Evolutionary conservation across 92 coral and sea anemone species (phyloP).

Genomic region (Pocillopora meandrina): DNA sequence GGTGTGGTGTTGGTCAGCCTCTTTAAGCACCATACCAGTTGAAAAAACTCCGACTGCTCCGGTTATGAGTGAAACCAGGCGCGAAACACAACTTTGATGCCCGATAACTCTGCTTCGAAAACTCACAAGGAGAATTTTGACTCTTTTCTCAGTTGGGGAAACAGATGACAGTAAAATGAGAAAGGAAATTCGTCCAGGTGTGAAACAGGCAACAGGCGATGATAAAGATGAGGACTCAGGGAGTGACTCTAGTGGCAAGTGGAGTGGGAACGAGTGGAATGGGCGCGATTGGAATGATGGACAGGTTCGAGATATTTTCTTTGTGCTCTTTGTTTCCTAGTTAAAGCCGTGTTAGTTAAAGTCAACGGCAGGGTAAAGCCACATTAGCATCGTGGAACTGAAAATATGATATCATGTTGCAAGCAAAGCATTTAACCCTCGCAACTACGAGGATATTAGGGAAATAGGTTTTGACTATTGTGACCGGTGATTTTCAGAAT

Average conservation of each 20-base stretch:
- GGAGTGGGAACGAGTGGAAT: slow-evolving; percentile 62
- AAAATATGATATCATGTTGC: too few relatives aligned
- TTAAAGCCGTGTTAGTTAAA: too few relatives aligned
- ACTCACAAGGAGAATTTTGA: neutral
- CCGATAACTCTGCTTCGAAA: neutral
- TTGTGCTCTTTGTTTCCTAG: too few relatives aligned
- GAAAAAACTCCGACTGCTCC: too few relatives aligned
- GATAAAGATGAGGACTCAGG: slow-evolving; percentile 22
- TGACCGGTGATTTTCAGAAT: too few relatives aligned
- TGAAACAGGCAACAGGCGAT: neutral
- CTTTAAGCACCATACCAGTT: too few relatives aligned
- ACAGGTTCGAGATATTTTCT: neutral
- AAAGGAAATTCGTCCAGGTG: neutral
- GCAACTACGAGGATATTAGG: too few relatives aligned
- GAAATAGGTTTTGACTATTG: too few relatives aligned
- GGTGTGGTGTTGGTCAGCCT: too few relatives aligned
- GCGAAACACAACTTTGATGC: neutral
- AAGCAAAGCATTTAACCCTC: too few relatives aligned
- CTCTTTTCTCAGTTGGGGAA: neutral
- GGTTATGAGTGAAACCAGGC: too few relatives aligned
- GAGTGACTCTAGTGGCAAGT: slow-evolving; percentile 50
- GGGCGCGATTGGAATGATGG: neutral
- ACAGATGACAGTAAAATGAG: slow-evolving; percentile 9
- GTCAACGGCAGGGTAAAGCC: neutral
- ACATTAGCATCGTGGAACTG: too few relatives aligned